These are phyloP conservation scores for Tachystola acroxantha DNA, from an alignment of 2,888 invertebrate genomes.

Conservation along the genomic window DNA sequence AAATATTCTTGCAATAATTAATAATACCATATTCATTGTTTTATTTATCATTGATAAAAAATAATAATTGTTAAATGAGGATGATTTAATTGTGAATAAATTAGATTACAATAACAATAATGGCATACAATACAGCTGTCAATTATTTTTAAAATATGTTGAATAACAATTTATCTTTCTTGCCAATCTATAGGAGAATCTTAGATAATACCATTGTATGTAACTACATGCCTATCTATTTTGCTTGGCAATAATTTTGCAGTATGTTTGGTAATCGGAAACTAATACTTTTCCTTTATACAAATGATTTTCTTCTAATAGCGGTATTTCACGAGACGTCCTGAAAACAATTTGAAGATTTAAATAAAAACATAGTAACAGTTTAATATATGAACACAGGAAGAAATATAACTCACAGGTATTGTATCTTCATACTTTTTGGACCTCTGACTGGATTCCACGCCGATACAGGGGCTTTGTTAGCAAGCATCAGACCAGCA, in stretches of 20 bases:
- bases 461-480: conserved; percentile 81
- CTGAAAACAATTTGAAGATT: conserved; percentile 33
- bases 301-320: conserved; percentile 51
- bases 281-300: conserved; percentile 66
- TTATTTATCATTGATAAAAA: no score
- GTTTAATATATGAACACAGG: no score
- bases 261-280: conserved; percentile 66
- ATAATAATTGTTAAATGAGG: no score
- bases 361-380: not conserved
- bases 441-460: conserved; percentile 86
- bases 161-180: no score
- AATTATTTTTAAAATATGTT: no score
- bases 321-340: conserved; percentile 41
- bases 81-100: no score
- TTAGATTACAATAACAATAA: no score
- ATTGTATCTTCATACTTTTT: conserved; percentile 59
- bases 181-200: no score
- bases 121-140: no score
- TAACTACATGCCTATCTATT: no score
- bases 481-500: conserved; percentile 84
- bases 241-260: conserved; percentile 64
- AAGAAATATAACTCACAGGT: conserved; percentile 51
- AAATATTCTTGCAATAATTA: no score
- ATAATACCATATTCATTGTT: not conserved
- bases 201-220: no score